These are phyloP conservation scores for Danio kyathit DNA, from an alignment of 2,797 vertebrate genomes.

Conservation along the genomic window DNA sequence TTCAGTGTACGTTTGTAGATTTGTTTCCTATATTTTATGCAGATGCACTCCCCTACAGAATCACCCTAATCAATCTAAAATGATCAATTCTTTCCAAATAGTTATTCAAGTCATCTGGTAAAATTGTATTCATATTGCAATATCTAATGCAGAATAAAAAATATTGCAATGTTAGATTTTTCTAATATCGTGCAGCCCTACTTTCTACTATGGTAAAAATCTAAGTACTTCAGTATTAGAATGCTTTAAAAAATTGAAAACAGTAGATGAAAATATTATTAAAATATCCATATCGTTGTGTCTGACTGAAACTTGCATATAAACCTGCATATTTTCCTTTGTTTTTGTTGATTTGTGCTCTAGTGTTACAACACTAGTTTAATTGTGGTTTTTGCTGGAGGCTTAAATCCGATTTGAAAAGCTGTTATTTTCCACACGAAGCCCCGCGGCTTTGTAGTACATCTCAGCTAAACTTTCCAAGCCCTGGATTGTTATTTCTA, in stretches of 20 bases:
- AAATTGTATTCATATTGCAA: too few species aligned
- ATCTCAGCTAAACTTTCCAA: conserved; percentile 2
- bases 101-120: too few species aligned
- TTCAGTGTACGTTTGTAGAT: too few species aligned
- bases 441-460: background rate
- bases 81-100: too few species aligned
- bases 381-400: conserved; percentile 4
- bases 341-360: background rate
- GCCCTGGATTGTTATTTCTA: conserved; percentile 2
- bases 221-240: background rate
- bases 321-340: background rate
- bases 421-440: conserved; percentile 8
- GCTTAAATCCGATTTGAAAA: conserved; percentile 5
- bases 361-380: background rate
- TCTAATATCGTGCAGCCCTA: too few species aligned
- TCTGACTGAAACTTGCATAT: background rate
- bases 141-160: too few species aligned
- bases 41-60: too few species aligned
- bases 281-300: too few species aligned
- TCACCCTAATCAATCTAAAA: too few species aligned
- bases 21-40: too few species aligned
- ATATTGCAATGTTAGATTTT: too few species aligned
- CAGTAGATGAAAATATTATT: background rate
- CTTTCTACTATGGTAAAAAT: background rate
- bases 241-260: background rate